These are phyloP conservation scores for Sinocyclocheilus rhinocerous DNA, from an alignment of 2,113 vertebrate species.

Conservation along the genomic window DNA sequence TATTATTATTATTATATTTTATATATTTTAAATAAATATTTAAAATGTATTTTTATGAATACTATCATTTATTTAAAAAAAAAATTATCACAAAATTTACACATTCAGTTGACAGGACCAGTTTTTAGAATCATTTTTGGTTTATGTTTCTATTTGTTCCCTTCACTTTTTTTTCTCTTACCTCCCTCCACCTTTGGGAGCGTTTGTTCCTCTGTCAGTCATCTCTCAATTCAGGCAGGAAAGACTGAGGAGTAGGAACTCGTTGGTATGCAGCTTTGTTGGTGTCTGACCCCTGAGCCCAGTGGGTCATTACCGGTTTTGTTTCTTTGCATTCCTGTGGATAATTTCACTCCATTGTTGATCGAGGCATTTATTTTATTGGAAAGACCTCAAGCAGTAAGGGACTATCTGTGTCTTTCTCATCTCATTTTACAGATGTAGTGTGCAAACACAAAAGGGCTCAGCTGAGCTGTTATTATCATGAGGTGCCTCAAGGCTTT, in stretches of 20 bases:
- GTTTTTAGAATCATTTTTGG: not conserved
- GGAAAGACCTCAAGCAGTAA: not conserved
- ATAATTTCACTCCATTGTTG: not conserved
- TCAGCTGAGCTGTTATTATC: conserved; percentile 6
- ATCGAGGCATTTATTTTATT: conserved; percentile 18
- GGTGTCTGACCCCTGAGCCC: conserved; percentile 15
- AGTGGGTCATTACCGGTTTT: not conserved
- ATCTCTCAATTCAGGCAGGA: conserved; percentile 5
- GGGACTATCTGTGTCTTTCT: not conserved
- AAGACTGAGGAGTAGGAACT: not conserved
- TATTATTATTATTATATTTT: too few species aligned
- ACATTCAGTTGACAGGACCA: not conserved
- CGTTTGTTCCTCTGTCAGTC: conserved; percentile 14
- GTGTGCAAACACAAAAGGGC: conserved; percentile 50
- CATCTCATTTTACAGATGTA: conserved; percentile 21
- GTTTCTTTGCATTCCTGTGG: conserved; percentile 1
- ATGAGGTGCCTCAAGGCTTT: conserved; percentile 23
- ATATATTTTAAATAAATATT: too few species aligned
- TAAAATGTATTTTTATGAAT: too few species aligned
- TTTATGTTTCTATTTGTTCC: not conserved
- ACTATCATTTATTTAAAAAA: too few species aligned
- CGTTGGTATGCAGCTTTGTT: not conserved
- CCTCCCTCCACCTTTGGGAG: not conserved
- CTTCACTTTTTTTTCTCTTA: not conserved
- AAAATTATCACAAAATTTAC: not conserved